phyloP scores from a whole-genome alignment of 2,113 vertebrate genomes.

The Solea senegalensis region DNA sequence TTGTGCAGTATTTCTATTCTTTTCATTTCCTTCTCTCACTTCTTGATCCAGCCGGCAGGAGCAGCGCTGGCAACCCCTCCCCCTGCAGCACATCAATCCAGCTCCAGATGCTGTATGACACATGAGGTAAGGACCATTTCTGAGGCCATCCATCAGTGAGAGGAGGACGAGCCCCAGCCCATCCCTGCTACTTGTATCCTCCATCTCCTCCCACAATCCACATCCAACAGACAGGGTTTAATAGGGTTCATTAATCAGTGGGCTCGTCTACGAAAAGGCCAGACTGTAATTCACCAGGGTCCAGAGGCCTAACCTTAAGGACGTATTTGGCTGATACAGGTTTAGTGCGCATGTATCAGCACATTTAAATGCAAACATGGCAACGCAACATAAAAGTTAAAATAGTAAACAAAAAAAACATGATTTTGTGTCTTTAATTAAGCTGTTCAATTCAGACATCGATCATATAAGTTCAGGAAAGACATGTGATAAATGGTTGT shows the following conservation, averaged over 20 bases:
- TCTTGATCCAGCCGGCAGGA: conserved; percentile 45
- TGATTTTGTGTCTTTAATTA: conserved; percentile 7
- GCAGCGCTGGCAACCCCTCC: conserved; percentile 1
- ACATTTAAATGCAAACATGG: conserved; percentile 9
- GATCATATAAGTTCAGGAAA: conserved; percentile 19
- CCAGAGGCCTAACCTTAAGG: conserved; percentile 29
- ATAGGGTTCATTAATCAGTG: conserved; percentile 78
- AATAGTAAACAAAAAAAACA: conserved; percentile 3
- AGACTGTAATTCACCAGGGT: conserved; percentile 48
- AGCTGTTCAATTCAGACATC: conserved; percentile 29
- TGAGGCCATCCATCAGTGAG: conserved; percentile 72
- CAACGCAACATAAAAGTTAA: not conserved
- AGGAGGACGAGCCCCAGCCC: conserved; percentile 48
- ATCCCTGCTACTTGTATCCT: conserved; percentile 44
- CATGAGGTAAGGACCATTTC: conserved; percentile 72
- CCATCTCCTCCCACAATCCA: conserved; percentile 40
- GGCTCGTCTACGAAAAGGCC: conserved; percentile 44
- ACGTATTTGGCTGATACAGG: conserved; percentile 28
- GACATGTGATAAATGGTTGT: conserved; percentile 55
- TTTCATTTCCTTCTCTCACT: not conserved
- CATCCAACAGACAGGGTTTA: conserved; percentile 68
- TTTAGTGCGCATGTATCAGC: not conserved
- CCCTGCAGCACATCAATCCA: conserved; percentile 51
- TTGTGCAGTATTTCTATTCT: not conserved
- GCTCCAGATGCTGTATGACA: conserved; percentile 72